Conservation (phyloP, 2,888 invertebrate genomes). For the Chloromyia formosa region DNA sequence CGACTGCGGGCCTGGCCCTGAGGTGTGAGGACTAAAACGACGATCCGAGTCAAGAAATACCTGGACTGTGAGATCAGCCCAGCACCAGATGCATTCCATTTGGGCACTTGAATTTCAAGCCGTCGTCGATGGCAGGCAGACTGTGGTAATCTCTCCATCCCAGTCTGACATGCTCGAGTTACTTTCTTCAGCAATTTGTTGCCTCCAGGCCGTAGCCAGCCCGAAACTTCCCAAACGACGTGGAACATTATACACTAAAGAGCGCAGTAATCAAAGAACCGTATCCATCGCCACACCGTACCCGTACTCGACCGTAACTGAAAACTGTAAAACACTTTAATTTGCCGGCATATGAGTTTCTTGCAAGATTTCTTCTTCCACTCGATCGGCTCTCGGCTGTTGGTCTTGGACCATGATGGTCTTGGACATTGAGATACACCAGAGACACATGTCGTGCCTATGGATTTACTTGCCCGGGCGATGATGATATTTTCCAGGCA, state of each 20-base stretch:
- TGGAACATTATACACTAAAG: constrained; percentile 8
- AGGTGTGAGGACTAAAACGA: neutral
- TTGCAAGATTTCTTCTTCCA: too few relatives aligned
- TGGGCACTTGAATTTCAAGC: neutral
- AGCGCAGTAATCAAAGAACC: constrained; percentile 12
- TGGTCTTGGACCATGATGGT: too few relatives aligned
- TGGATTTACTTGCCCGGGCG: neutral
- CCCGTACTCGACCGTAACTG: constrained; percentile 31
- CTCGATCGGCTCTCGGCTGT: too few relatives aligned
- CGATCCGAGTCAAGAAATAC: constrained; percentile 26
- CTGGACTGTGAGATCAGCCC: constrained; percentile 19
- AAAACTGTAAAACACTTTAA: constrained; percentile 24
- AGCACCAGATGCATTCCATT: constrained; percentile 25
- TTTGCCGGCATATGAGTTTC: constrained; percentile 9
- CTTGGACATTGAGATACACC: too few relatives aligned
- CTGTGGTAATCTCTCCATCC: neutral
- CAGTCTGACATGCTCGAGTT: constrained; percentile 13
- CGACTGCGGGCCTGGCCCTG: neutral
- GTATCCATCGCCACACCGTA: constrained; percentile 20
- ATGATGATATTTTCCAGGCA: constrained; percentile 1
- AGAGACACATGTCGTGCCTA: too few relatives aligned
- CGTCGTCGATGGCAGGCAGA: neutral
- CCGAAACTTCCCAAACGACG: neutral
- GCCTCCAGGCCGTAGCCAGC: neutral
- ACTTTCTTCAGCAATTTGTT: neutral